Conservation (phyloP, 2,113 vertebrate genomes). For the Peromyscus californicus region DNA sequence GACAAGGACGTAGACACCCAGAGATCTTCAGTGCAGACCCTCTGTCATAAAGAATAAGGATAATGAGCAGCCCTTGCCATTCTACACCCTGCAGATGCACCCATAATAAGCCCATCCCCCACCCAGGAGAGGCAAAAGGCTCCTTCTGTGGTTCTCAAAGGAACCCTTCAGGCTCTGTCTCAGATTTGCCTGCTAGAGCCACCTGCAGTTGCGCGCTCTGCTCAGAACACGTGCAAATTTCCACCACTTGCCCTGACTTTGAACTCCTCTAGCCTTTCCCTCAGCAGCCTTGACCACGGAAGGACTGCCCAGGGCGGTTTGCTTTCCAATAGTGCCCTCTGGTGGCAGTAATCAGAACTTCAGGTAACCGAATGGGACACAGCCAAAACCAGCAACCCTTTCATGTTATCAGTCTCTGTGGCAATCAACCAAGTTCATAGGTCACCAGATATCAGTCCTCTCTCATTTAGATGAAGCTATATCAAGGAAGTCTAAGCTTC, state of each 20-base stretch:
- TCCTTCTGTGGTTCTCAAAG: not conserved
- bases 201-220: not conserved
- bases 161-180: not conserved
- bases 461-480: not conserved
- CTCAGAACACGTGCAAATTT: conserved; percentile 19
- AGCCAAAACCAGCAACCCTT: not conserved
- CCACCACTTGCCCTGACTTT: not conserved
- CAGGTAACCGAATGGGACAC: not conserved
- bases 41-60: not conserved
- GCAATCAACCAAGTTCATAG: conserved; percentile 15
- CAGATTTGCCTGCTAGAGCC: not conserved
- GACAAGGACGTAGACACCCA: not conserved
- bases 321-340: conserved; percentile 62
- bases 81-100: not conserved
- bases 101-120: not conserved
- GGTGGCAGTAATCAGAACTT: conserved; percentile 58
- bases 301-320: not conserved
- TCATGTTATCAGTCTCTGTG: not conserved
- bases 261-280: not conserved
- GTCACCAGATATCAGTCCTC: not conserved
- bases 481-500: conserved; percentile 44
- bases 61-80: not conserved
- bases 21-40: not conserved
- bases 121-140: not conserved
- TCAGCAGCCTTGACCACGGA: not conserved